Base-by-base conservation (phyloP, 2,888 invertebrate species). In the Euclidia mi region DNA sequence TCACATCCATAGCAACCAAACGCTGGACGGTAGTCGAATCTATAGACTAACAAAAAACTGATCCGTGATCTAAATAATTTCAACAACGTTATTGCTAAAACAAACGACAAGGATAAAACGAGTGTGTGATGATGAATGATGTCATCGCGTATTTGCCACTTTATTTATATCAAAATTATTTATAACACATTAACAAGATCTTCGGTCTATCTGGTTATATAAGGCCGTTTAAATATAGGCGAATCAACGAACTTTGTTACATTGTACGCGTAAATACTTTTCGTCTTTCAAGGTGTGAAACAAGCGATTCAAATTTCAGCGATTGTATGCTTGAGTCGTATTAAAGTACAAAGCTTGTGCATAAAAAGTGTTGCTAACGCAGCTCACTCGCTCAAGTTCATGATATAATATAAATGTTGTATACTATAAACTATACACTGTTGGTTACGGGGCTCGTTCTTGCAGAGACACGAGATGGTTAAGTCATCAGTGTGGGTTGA, bases 101-200 rank as follows among this genome's bases (percentile, higher is more conserved):
- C 14, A 52, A 28, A 18, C 34, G 15, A 57, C 57, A 50, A 50
- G 49, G 18, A 50, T 50, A 48, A 17, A 29, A 15, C 46, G 32
- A 29, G 41, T 47, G 43, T 14, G 25, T 45, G 32, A 47, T 56
- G 44, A 61, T 42, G 45, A 71, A 44, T 71, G 57, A 59, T 56
- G 58, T 66, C 53, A 59, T 56, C 20, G 20, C 46, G 10, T 18
- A 51, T 20, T 18, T 17, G 53, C 43, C 29, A 25, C 20, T 49
- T 38, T 71, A 51, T 53, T 25, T 25, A 25, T 53, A 51, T 41
- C 32, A 41, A 35, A 43, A 56, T 48, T 45, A 58, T 66, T 53
- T 40, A 58, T 71, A 56, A 34, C 52, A n/a, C 32, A 51, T 37
- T 44, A 58, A 42, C 48, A 46, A 56, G 11, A 31, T 62, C 15